Base-by-base conservation (phyloP, 53 echinoderm and acorn worm species). In the Paelopatides confundens region DNA sequence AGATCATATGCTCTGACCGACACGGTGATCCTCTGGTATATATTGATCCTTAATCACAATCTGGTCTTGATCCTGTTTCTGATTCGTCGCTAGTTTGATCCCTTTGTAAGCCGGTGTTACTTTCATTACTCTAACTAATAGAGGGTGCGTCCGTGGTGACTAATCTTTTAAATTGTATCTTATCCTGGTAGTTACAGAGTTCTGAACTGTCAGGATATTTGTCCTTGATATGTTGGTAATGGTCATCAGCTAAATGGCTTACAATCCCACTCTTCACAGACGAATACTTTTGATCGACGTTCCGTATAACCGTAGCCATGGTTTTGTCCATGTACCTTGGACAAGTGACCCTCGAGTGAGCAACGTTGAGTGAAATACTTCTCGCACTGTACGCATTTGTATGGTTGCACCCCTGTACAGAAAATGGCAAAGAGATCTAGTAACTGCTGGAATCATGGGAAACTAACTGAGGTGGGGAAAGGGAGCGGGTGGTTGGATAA, bases 281-380 rank as follows among this genome's bases (percentile, higher is more conserved):
- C 98, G 58, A 92, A 97, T 38, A 97, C 92, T 85, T 97, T 97
- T 52, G 94, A 94, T 79, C 98, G 95, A 2, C 98, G 93, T 63
- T 97, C 91, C 82, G 95, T 97, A 92, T 93, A 95, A 39, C 62
- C 65, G 88, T 95, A 95, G 30, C 82, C 86, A 85, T 92, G 92
- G 28, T 89, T 85, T 18, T 88, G 53, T 15, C 90, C 90, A 81
- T 97, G 98, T 27, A 97, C 98, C 51, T 97, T 97, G 66, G 86
- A 85, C 34, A 95, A 83, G 77, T 97, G 98, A 23, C 94, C 94
- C 63, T 97, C 98, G 0, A 97, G 91, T 2, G 98, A 97, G 40
- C 98, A 97, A 32, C 98, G 92, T 82, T 97, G 98, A 17, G 98
- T 97, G 82, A 97, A 97, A 29, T 95, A 88, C 77, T 97, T 97